Percentiles rank a stretch among this genome's conserved stretches.
phyloP scores from a whole-genome alignment of 2,113 vertebrate species.

The human (Homo sapiens) region GRCh38 chr1:176654001-176654500 shows the following conservation, averaged over 20 bases:
- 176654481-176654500: background rate
- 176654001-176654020: background rate
- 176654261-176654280: too few species aligned
- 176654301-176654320: too few species aligned
- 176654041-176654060: background rate
- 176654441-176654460: background rate
- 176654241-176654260: background rate
- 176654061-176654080: background rate
- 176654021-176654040: background rate
- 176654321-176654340: background rate
- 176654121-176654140: background rate
- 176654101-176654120: background rate
- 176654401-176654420: background rate
- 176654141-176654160: background rate
- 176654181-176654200: background rate
- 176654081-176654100: background rate
- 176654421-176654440: background rate
- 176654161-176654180: background rate
- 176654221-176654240: background rate
- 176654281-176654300: too few species aligned
- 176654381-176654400: background rate
- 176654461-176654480: background rate
- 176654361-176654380: background rate
- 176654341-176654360: background rate
- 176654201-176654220: background rate